Percentiles rank a stretch among this genome's conserved stretches.
These are phyloP conservation scores for Tetranychus truncatus DNA, from an alignment of 2,888 invertebrate species.

Conservation along the genomic window DNA sequence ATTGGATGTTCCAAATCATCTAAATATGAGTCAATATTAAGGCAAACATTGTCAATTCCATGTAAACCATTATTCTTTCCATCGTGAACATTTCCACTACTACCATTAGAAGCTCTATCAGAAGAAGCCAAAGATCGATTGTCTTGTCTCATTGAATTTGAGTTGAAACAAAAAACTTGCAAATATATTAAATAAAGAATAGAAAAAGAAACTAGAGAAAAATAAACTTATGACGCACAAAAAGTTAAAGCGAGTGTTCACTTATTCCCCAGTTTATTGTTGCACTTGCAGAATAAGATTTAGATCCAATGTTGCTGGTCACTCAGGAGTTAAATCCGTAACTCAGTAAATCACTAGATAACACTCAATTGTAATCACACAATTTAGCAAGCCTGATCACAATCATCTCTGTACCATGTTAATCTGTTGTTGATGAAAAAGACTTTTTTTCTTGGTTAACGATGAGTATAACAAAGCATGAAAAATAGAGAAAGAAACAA, in stretches of 20 bases:
- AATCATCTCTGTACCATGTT: neutral
- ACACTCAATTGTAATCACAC: neutral
- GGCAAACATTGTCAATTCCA: constrained; percentile 3
- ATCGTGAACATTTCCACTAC: neutral
- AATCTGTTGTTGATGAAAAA: too few relatives aligned
- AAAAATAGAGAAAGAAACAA: too few relatives aligned
- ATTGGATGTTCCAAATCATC: constrained; percentile 11
- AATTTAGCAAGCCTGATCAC: neutral
- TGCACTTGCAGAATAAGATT: neutral
- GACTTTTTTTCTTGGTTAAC: too few relatives aligned
- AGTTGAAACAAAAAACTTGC: too few relatives aligned
- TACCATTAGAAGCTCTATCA: neutral
- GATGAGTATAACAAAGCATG: too few relatives aligned
- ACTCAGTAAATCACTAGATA: too few relatives aligned
- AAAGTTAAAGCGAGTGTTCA: too few relatives aligned
- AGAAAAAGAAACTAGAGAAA: too few relatives aligned
- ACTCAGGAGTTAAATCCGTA: too few relatives aligned
- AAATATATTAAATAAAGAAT: neutral
- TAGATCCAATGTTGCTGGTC: neutral
- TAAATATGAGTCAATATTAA: constrained; percentile 14
- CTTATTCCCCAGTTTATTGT: too few relatives aligned
- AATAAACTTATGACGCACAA: too few relatives aligned
- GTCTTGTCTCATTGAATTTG: neutral
- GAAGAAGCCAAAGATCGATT: neutral
- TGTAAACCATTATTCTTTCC: neutral